Percentiles rank a stretch among this genome's conserved stretches.
phyloP scores from a whole-genome alignment of 2,113 vertebrate species.

The Gulo gulo region DNA sequence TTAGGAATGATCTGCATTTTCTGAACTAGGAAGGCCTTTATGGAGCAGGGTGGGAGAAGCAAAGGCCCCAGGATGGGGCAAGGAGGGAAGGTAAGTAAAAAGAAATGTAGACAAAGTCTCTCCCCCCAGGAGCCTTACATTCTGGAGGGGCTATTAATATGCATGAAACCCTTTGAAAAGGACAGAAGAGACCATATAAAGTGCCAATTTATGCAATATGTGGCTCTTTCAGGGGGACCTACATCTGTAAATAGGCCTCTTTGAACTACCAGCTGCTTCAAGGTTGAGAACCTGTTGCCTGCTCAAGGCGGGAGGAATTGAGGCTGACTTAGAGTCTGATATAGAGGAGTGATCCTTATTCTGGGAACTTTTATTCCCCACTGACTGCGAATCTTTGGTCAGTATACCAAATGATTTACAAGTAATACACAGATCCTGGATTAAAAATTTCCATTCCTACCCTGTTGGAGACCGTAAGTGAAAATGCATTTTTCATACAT shows the following conservation, averaged over 20 bases:
- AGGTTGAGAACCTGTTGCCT: not conserved
- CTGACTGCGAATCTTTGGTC: not conserved
- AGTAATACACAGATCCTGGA: not conserved
- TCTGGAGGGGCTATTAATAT: not conserved
- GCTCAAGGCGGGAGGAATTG: not conserved
- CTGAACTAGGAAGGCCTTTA: not conserved
- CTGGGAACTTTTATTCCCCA: not conserved
- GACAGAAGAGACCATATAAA: not conserved
- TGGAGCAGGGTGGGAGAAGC: not conserved
- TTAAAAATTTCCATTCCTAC: not conserved
- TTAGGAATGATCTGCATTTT: not conserved
- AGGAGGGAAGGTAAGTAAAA: not conserved
- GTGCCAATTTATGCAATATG: not conserved
- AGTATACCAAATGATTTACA: not conserved
- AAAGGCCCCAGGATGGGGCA: not conserved
- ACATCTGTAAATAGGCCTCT: not conserved
- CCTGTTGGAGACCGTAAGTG: not conserved
- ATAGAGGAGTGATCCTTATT: not conserved
- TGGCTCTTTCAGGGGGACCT: not conserved
- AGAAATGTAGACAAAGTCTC: not conserved
- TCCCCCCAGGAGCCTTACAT: not conserved
- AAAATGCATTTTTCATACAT: not conserved
- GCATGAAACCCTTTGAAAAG: not conserved
- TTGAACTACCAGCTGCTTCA: not conserved
- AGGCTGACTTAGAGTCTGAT: not conserved